Evolutionary conservation across 2,888 invertebrate genomes (phyloP).

Genomic region (Eilema griseolum): DNA sequence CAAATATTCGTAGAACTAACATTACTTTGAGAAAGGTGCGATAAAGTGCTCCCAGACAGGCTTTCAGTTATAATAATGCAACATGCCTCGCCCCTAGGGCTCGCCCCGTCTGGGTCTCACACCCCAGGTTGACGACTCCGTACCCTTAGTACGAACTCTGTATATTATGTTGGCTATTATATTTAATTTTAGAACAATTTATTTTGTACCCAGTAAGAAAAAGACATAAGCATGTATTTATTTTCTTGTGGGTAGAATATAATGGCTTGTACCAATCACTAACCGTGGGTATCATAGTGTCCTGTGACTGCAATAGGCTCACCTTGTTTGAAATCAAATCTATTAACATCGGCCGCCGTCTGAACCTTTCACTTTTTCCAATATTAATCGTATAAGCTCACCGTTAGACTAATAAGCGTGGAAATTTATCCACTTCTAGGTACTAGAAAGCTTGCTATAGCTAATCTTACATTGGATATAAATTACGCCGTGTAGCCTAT

Average conservation of each 20-base stretch:
- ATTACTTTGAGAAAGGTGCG: slow-evolving; percentile 3
- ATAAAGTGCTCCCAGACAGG: slow-evolving; percentile 9
- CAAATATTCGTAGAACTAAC: background rate
- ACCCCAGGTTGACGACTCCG: slow-evolving; percentile 40
- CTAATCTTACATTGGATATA: too few relatives aligned
- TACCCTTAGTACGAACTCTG: slow-evolving; percentile 27
- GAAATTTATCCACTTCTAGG: too few relatives aligned
- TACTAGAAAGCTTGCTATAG: too few relatives aligned
- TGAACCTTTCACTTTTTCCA: too few relatives aligned
- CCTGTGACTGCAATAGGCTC: too few relatives aligned
- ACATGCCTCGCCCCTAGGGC: slow-evolving; percentile 30
- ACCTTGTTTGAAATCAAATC: too few relatives aligned
- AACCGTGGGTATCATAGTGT: too few relatives aligned
- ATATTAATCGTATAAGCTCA: too few relatives aligned
- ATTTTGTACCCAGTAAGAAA: background rate
- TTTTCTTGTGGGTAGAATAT: background rate
- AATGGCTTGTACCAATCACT: background rate
- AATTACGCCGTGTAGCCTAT: too few relatives aligned
- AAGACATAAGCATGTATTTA: too few relatives aligned
- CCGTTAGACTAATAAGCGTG: too few relatives aligned
- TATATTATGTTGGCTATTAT: slow-evolving; percentile 5
- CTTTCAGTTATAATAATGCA: slow-evolving; percentile 25
- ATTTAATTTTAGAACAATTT: background rate
- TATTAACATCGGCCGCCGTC: too few relatives aligned
- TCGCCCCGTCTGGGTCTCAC: slow-evolving; percentile 31